Evolutionary conservation across 2,797 vertebrate genomes (phyloP).

Genomic region (Gallinago nigripennis): DNA sequence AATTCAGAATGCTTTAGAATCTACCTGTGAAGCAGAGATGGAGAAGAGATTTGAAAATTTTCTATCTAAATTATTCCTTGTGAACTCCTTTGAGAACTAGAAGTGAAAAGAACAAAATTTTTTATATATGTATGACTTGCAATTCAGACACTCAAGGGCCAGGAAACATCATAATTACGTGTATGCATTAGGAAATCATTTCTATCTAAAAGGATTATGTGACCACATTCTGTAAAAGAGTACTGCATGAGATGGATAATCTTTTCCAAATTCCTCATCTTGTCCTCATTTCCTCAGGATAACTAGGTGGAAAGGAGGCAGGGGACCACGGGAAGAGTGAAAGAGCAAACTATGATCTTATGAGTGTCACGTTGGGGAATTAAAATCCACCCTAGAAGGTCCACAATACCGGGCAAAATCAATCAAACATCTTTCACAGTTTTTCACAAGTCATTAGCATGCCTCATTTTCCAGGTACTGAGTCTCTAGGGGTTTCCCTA

Average conservation of each 20-base stretch:
- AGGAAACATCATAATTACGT: neutral
- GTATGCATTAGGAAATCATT: neutral
- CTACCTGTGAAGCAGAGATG: neutral
- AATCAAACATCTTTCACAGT: neutral
- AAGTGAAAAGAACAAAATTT: neutral
- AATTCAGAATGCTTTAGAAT: neutral
- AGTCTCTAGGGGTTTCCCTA: neutral
- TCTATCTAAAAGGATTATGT: neutral
- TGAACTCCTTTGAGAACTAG: neutral
- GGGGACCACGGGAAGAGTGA: accelerated
- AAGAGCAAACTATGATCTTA: neutral
- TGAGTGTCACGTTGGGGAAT: neutral
- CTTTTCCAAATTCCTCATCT: neutral
- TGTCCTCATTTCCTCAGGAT: neutral
- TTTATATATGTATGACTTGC: neutral
- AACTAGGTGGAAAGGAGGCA: neutral
- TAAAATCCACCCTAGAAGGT: neutral
- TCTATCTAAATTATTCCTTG: neutral
- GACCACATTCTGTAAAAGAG: neutral
- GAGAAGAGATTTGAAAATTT: neutral
- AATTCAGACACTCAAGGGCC: neutral
- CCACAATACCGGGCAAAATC: neutral
- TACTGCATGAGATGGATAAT: neutral
- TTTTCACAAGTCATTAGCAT: neutral
- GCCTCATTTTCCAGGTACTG: neutral